phyloP scores from a whole-genome alignment of 1,140 invertebrate genomes.

The Cherax quadricarinatus region DNA sequence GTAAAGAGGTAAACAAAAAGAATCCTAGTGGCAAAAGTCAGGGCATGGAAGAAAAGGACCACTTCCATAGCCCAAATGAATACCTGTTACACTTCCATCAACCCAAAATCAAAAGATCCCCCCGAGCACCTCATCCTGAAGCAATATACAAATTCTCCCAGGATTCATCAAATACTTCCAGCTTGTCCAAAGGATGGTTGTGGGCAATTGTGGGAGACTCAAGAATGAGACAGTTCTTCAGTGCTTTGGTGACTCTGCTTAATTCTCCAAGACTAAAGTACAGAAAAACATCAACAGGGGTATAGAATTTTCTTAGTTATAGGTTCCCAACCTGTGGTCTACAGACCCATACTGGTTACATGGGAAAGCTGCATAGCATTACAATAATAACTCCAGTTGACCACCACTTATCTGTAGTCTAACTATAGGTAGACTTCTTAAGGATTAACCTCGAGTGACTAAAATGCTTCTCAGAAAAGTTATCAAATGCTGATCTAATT shows the following conservation, averaged over 20 bases:
- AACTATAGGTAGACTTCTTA: too few species aligned
- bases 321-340: too few species aligned
- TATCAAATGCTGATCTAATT: too few species aligned
- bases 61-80: constrained; percentile 16
- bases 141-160: neutral
- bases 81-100: constrained; percentile 2
- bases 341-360: too few species aligned
- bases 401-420: too few species aligned
- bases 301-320: neutral
- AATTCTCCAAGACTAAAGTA: constrained; percentile 41
- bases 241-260: constrained; percentile 26
- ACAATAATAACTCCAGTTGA: too few species aligned
- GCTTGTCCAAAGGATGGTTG: neutral
- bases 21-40: neutral
- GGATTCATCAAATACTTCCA: neutral
- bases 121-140: neutral
- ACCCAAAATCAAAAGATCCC: neutral
- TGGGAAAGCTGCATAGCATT: too few species aligned
- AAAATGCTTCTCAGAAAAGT: too few species aligned
- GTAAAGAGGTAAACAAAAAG: neutral
- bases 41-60: neutral
- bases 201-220: constrained; percentile 57
- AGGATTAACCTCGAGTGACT: too few species aligned
- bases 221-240: constrained; percentile 56
- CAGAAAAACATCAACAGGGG: constrained; percentile 56